Evolutionary conservation across 2,888 invertebrate species (phyloP).

Genomic region (Hydrotaea cyrtoneurina): DNA sequence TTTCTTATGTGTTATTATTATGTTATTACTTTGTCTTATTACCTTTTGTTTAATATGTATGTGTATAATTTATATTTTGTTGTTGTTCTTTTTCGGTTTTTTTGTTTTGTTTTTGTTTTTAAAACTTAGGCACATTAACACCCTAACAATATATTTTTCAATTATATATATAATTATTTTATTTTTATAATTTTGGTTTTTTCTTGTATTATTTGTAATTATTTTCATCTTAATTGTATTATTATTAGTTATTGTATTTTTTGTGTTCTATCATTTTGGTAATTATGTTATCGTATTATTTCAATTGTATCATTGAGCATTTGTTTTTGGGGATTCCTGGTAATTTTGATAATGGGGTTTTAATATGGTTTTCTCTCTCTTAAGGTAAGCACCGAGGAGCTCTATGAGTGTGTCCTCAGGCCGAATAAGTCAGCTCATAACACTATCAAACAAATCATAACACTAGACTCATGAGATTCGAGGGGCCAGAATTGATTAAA

Average conservation of each 20-base stretch:
- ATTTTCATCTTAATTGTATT: neutral
- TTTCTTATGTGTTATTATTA: slow-evolving; percentile 12
- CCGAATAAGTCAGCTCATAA: too few species aligned
- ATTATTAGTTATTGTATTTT: neutral
- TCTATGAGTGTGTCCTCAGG: too few species aligned
- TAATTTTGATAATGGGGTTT: too few species aligned
- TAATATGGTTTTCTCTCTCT: too few species aligned
- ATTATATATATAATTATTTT: slow-evolving; percentile 31
- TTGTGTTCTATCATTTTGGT: neutral
- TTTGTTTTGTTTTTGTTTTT: slow-evolving; percentile 52
- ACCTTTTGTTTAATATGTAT: slow-evolving; percentile 47
- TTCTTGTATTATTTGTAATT: slow-evolving; percentile 17
- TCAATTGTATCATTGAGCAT: too few species aligned
- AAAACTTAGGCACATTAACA: slow-evolving; percentile 68
- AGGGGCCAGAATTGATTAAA: too few species aligned
- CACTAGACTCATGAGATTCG: too few species aligned
- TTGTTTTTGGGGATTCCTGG: too few species aligned
- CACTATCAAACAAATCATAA: too few species aligned
- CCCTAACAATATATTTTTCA: slow-evolving; percentile 64
- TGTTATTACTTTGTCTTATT: slow-evolving; percentile 16
- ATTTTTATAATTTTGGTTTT: slow-evolving; percentile 8
- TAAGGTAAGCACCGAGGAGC: too few species aligned
- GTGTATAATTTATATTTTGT: slow-evolving; percentile 60
- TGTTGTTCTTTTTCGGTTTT: slow-evolving; percentile 5
- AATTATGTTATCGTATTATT: too few species aligned